phyloP scores from a whole-genome alignment of 2,797 vertebrate species.

The Propithecus perrieri region DNA sequence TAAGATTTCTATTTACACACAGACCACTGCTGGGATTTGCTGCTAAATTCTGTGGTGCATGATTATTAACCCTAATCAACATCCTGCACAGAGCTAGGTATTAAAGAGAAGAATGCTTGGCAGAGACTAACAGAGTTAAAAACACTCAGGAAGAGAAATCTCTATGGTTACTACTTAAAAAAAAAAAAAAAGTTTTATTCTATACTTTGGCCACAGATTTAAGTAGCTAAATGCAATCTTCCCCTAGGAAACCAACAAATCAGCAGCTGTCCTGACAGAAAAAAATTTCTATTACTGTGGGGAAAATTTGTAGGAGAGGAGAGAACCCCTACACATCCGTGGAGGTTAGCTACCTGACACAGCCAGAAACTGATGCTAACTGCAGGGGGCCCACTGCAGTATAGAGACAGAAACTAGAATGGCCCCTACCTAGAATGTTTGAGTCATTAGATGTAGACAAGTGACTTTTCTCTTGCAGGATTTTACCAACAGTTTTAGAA shows the following conservation, averaged over 20 bases:
- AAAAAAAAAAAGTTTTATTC: not conserved
- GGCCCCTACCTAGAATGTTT: not conserved
- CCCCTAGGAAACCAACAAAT: conserved; percentile 46
- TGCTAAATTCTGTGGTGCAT: not conserved
- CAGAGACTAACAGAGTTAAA: not conserved
- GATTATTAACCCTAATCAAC: not conserved
- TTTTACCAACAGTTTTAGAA: conserved; percentile 28
- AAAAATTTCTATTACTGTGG: not conserved
- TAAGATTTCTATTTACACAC: not conserved
- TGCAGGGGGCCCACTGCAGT: not conserved
- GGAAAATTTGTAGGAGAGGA: not conserved
- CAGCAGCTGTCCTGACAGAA: not conserved
- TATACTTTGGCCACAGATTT: not conserved
- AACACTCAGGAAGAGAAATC: conserved; percentile 15
- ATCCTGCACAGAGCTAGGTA: not conserved
- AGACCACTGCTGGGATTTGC: not conserved
- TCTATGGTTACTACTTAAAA: not conserved
- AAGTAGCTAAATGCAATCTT: conserved; percentile 53
- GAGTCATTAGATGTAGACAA: not conserved
- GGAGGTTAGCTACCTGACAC: not conserved
- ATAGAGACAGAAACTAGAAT: not conserved
- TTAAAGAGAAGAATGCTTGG: not conserved
- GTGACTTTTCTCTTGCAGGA: not conserved
- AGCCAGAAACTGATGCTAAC: not conserved
- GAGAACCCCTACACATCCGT: not conserved